Evolutionary conservation across 2,888 invertebrate genomes (phyloP), one percentile per base, ranked within the genome.

Genomic region (Ptychoptera contaminata): DNA sequence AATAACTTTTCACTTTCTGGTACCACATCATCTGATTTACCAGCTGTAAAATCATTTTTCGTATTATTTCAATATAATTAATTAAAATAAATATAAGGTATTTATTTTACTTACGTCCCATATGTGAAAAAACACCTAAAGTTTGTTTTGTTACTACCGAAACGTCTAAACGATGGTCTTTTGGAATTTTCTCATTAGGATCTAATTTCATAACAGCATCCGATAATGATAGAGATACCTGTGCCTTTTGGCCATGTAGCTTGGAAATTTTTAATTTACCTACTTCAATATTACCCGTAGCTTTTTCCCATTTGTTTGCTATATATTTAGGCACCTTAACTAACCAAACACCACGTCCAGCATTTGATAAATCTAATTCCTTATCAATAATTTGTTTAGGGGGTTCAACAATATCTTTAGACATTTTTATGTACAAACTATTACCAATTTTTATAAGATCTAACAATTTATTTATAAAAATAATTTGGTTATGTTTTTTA

Each of bases 241-340:
- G 87, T 1, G 91, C 83, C 56, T 80, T 81, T 56, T 84, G 83
- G 7, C 84, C 85, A 11, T 78, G 76, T 41, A 70, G 79, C 67
- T 85, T 82, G 30, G 78, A 76, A 56, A 96, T 94, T 59, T 82
- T 83, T 44, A 96, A 69, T 66, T 91, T 91, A 11, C 93, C 96
- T 38, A 94, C 93, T 71, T 93, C 92, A 57, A 87, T 79, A 58
- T 85, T 85, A 37, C 86, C 84, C n/a, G 83, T 77, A 8, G 88
- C 62, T 61, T 86, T 88, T 59, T 90, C 86, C 96, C 96, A 96
- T 70, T 85, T 82, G 56, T 86, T 87, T 6, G 93, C 87, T 54
- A 96, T 82, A 63, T 96, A 96, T 68, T 96, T 96, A 1, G 96
- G 96, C 9, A 84, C 83, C 69, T 96, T 96, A 0, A 96, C 96